These are phyloP conservation scores for Hydractinia echinata DNA, from an alignment of 30 jellyfish, hydroid and myxozoan genomes.

Conservation along the genomic window DNA sequence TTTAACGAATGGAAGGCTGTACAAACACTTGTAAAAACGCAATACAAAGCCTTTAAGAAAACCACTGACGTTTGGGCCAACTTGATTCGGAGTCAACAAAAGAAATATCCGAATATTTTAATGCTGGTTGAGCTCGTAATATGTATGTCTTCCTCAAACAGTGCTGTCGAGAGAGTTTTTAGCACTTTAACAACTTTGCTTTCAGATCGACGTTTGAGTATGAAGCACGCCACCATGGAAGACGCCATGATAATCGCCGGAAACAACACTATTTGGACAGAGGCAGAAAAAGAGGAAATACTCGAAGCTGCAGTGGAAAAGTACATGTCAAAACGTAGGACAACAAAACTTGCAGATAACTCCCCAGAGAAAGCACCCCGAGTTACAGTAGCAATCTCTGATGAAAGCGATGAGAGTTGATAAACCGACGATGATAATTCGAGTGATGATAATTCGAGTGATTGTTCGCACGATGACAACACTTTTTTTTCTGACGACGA, in stretches of 20 bases:
- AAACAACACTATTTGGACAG: constrained; percentile 26
- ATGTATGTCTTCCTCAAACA: constrained; percentile 21
- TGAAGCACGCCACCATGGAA: constrained; percentile 8
- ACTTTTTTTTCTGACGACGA: too few relatives aligned
- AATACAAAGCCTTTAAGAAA: neutral
- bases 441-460: too few relatives aligned
- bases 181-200: constrained; percentile 38
- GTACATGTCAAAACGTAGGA: too few relatives aligned
- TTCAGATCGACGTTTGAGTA: constrained; percentile 35
- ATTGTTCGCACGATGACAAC: too few relatives aligned
- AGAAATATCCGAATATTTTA: neutral
- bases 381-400: too few relatives aligned
- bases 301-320: too few relatives aligned
- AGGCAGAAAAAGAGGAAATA: neutral
- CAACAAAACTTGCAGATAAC: too few relatives aligned
- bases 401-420: too few relatives aligned
- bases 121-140: neutral
- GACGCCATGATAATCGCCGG: constrained; percentile 34
- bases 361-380: too few relatives aligned
- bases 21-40: neutral
- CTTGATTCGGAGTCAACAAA: neutral
- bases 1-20: neutral
- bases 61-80: neutral
- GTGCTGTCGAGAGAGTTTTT: constrained; percentile 52
- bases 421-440: too few relatives aligned